Evolutionary conservation across 1,140 invertebrate genomes (phyloP).

Genomic region (Cyrtorhinus lividipennis): DNA sequence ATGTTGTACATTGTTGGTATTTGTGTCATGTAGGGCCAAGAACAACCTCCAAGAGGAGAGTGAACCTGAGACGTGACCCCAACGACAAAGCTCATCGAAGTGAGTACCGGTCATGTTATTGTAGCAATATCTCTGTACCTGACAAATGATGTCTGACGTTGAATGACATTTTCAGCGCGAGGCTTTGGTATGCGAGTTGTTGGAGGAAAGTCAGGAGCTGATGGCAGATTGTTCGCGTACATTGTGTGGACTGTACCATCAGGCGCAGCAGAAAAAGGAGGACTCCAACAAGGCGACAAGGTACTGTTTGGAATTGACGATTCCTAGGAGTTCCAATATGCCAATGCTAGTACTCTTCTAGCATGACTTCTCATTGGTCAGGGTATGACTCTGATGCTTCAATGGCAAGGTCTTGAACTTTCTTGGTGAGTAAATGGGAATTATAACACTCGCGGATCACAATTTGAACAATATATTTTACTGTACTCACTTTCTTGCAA

Average conservation of each 20-base stretch:
- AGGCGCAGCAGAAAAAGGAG: conserved; percentile 75
- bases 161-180: too few species aligned
- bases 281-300: conserved; percentile 73
- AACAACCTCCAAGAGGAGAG: conserved; percentile 50
- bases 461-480: too few species aligned
- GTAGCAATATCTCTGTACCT: neutral
- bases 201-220: conserved; percentile 67
- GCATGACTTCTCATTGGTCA: too few species aligned
- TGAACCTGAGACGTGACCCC: conserved; percentile 59
- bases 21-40: conserved; percentile 37
- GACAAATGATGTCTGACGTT: too few species aligned
- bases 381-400: too few species aligned
- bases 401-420: too few species aligned
- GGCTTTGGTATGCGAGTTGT: conserved; percentile 88
- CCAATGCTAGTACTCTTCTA: too few species aligned
- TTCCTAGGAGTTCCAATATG: too few species aligned
- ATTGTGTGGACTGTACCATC: conserved; percentile 82
- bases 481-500: too few species aligned
- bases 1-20: neutral
- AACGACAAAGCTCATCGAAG: conserved; percentile 73
- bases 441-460: too few species aligned
- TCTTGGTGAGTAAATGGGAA: too few species aligned
- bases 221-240: conserved; percentile 72
- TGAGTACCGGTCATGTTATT: conserved; percentile 34
- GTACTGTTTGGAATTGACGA: too few species aligned